Evolutionary conservation across 2,888 invertebrate species (phyloP), one percentile per base, ranked within the genome.

Genomic region (Lottia scabra): DNA sequence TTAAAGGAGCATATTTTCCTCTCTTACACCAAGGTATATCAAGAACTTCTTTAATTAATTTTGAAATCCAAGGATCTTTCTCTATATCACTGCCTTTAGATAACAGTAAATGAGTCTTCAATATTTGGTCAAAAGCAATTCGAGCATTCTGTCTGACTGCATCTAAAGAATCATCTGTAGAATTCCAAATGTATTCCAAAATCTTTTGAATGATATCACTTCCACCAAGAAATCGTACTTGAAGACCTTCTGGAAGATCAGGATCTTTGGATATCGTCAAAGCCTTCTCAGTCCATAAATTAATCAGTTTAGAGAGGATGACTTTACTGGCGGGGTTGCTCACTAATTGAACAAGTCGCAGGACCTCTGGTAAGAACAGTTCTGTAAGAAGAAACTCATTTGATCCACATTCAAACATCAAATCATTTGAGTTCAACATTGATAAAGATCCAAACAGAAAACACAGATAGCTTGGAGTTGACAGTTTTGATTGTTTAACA

Each of bases 91-190:
- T 81, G 19, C 68, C 46, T n/a, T 66, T 63, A 26, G 48, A 16
- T 8, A 80, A 80, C 23, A 80, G 63, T 12, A 81, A 68, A 74
- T 89, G 88, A 5, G 87, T 77, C 63, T 81, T 79, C 5, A 89
- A 74, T n/a, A 86, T 77, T 75, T 85, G 85, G 67, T 85, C 85
- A 79, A 89, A 89, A 15, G 87, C 83, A 63, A 84, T 82, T 71
- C 83, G 84, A 10, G 87, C 85, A 72, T 85, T 85, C 69, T 87
- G 86, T 27, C 88, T 75, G 5, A 89, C 78, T 23, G 89, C 90
- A 81, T 90, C 90, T 15, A 88, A 80, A 70, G 86, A 85, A 75
- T 89, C 88, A 63, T 89, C 88, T 87, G 88, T 88, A 19, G 86
- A 81, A 38, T 83, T 83, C 84, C 85, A 87, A 0, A 86, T 83